These are phyloP conservation scores for Nansenia antarctica DNA, from an alignment of 2,113 vertebrate genomes.

Conservation along the genomic window DNA sequence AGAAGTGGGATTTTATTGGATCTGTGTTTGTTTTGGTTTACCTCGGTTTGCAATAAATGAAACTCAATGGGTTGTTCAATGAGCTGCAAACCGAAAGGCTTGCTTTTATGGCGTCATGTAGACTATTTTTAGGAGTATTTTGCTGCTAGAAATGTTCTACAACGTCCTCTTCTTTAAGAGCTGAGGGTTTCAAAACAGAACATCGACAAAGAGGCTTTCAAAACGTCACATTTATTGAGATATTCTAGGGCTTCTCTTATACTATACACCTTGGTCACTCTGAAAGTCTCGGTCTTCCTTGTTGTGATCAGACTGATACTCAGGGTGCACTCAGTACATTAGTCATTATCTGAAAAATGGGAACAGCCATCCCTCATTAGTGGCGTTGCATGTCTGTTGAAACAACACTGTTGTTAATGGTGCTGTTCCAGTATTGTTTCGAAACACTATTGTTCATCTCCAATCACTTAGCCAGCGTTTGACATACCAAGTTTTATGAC, in stretches of 20 bases:
- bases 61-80: background rate
- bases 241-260: background rate
- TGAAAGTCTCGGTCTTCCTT: background rate
- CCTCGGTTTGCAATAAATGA: background rate
- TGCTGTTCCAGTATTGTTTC: background rate
- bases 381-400: background rate
- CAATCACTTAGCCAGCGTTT: slow-evolving; percentile 23
- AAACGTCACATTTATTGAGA: background rate
- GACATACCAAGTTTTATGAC: slow-evolving; percentile 30
- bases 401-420: background rate
- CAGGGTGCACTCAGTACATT: background rate
- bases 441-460: slow-evolving; percentile 3
- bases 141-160: background rate
- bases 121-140: background rate
- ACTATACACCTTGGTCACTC: background rate
- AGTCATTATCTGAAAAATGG: too few species aligned
- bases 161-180: background rate
- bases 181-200: background rate
- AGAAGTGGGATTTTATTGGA: slow-evolving; percentile 6
- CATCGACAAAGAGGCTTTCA: background rate
- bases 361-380: background rate
- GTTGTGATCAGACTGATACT: background rate
- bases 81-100: background rate
- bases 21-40: slow-evolving; percentile 11
- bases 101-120: background rate